Conservation (phyloP, 2,113 vertebrate species). For the Panurus biarmicus region DNA sequence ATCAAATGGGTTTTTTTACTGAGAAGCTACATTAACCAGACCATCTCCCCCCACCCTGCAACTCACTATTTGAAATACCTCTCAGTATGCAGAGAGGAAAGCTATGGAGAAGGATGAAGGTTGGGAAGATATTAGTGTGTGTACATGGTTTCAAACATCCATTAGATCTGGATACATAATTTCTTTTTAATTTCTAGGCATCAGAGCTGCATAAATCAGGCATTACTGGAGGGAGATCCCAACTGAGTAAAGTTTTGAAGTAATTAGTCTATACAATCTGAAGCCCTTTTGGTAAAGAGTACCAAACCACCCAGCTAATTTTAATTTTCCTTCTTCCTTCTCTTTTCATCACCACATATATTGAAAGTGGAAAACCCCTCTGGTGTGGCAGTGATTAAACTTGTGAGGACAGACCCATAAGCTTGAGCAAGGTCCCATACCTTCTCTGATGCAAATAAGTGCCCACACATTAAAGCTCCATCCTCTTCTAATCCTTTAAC, state of each 20-base stretch:
- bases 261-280: background rate
- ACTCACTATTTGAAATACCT: background rate
- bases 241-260: background rate
- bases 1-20: background rate
- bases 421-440: background rate
- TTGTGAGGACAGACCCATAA: background rate
- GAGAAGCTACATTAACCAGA: background rate
- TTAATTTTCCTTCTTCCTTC: background rate
- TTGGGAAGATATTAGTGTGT: background rate
- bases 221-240: background rate
- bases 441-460: slow-evolving; percentile 21
- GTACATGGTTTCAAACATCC: background rate
- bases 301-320: background rate
- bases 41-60: background rate
- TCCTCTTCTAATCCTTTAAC: background rate
- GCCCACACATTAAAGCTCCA: slow-evolving; percentile 5
- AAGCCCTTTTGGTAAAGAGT: background rate
- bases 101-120: background rate
- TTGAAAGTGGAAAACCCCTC: background rate
- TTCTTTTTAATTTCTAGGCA: background rate
- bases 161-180: background rate
- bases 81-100: background rate
- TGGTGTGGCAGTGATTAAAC: background rate
- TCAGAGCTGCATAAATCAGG: background rate
- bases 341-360: background rate